These are phyloP conservation scores for Drosophila tripunctata DNA, from an alignment of 2,888 invertebrate genomes.

Conservation along the genomic window DNA sequence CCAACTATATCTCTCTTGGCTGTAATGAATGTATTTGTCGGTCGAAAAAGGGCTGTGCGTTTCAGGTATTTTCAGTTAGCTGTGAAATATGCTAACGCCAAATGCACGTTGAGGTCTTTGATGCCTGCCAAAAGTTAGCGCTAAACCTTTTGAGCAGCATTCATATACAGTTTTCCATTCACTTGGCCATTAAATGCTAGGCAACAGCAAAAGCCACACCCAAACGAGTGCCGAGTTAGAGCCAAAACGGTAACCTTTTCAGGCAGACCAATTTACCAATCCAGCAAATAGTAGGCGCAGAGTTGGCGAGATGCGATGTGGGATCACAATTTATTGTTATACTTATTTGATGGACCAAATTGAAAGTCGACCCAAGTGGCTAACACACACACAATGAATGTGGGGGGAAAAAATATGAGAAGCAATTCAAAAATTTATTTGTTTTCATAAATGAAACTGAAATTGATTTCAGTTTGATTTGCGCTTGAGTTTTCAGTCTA, in stretches of 20 bases:
- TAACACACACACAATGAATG: constrained; percentile 21
- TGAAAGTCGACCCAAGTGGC: constrained; percentile 52
- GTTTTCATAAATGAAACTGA: constrained; percentile 58
- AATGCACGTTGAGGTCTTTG: constrained; percentile 47
- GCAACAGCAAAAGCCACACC: constrained; percentile 27
- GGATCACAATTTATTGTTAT: constrained; percentile 50
- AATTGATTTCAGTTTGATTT: constrained; percentile 42
- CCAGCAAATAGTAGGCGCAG: no score
- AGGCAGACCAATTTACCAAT: constrained; percentile 39
- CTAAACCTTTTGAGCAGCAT: constrained; percentile 22
- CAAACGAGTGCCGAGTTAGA: constrained; percentile 11
- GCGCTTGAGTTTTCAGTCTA: constrained; percentile 4
- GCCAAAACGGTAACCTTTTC: constrained; percentile 14
- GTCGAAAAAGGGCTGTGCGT: constrained; percentile 19
- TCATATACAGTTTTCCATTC: constrained; percentile 16
- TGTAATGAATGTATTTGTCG: background rate
- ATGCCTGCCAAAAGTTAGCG: constrained; percentile 37
- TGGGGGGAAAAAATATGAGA: constrained; percentile 50
- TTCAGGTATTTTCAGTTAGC: constrained; percentile 28
- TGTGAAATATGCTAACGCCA: constrained; percentile 55
- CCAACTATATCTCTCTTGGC: background rate
- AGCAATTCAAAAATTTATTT: constrained; percentile 69
- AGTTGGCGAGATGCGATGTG: background rate
- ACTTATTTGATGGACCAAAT: constrained; percentile 49
- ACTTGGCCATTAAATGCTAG: constrained; percentile 37